Evolutionary conservation across 2,797 vertebrate genomes (phyloP), one percentile per base, ranked within the genome.

Genomic region (Chanos chanos): DNA sequence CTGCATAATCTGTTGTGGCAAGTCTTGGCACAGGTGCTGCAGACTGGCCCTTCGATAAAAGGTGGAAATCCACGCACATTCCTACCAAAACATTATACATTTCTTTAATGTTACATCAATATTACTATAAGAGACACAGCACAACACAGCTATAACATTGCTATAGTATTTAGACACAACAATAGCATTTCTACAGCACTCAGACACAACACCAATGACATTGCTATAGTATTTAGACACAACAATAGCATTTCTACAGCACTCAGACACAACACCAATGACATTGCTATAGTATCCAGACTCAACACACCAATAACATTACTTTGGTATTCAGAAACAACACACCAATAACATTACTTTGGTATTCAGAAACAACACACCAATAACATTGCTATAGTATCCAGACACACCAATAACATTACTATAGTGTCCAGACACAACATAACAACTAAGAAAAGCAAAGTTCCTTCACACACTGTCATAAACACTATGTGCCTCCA

Each of bases 1-100:
- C 74, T 66, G 70, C 77, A 78, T 22, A 68, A 27, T 13, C 72
- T 74, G 30, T 68, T 36, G 45, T 60, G 8, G 41, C 76, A 78
- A 21, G 41, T 43, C 16, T 61, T 68, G 19, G 53, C 56, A 47
- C 76, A 78, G 7, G 45, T 34, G 7, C 60, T 66, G 66, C 76
- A 78, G 13, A 66, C 24, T 41, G 54, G 28, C 27, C 76, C 76
- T 18, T 55, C 30, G 24, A 68, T 68, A 13, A 76, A 72, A 3
- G 76, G 76, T 22, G 58, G 63, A 18, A 54, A 16, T 3, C 71
- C 71, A 30, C 56, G 64, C n/a, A 72, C 13, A 4, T 76, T 71
- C 36, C 76, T 76, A 1, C 76, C 78, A 64, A 10, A 31, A 65
- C 3, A 53, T 19, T 36, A 49, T 18, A 18, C 19, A 39, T 22